Base-by-base conservation (phyloP, 2,113 vertebrate species). In the Podarcis muralis region DNA sequence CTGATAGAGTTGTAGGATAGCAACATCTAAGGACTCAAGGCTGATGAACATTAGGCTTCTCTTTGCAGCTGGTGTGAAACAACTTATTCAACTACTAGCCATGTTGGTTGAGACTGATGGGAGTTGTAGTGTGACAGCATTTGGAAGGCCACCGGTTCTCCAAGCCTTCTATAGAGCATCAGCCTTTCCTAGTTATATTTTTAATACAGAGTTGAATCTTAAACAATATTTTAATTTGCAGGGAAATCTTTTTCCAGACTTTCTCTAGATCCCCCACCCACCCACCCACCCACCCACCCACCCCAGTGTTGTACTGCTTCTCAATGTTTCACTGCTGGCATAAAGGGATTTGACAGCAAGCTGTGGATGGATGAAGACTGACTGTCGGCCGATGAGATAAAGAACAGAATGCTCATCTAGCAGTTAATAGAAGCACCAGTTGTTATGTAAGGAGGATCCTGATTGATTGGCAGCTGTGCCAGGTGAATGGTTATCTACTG, bases 401-500 rank as follows among this genome's bases (percentile, higher is more conserved):
- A 75, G 87, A 81, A 48, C 84, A 89, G 87, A 87, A 78, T 66
- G 48, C 90, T 87, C 72, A 1, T 79, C 74, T 59, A 1, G 72
- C 91, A 88, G 76, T 1, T 0, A 82, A 91, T 88, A 92, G 88
- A 86, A 83, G 88, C 16, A n/a, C 62, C 30, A 12, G 4, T 86
- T 68, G 75, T 86, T 68, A 86, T 78, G 27, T 86, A 78, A 78
- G 87, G 76, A 88, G 81, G 76, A 75, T 83, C 79, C 20, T 77
- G 89, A 86, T 84, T 86, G 69, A 92, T 69, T 87, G 92, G 89
- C 48, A 30, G 89, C 87, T 87, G 83, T 83, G 48, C 90, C 83
- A 88, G 92, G 89, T 86, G 92, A 71, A 90, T 30, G 37, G 90
- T 84, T 89, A 88, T 82, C 83, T 1, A 1, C 2, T 6, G 7